These are phyloP conservation scores for Mastomys coucha DNA, from an alignment of 2,113 vertebrate species.

Conservation along the genomic window DNA sequence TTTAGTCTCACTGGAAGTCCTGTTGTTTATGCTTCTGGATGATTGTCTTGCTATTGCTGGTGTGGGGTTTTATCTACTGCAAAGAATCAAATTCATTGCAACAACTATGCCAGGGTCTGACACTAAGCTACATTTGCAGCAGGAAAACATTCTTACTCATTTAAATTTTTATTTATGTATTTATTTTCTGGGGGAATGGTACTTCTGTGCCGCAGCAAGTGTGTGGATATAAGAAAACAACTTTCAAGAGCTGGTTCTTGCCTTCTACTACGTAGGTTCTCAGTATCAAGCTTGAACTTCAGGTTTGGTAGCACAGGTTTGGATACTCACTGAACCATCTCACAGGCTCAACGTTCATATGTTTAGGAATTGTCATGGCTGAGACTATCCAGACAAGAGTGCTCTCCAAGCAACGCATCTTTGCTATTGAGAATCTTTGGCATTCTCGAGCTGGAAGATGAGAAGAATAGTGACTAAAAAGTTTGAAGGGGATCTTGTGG, in stretches of 20 bases:
- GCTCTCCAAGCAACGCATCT: fast-evolving
- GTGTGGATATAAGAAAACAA: not conserved
- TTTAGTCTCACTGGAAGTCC: not conserved
- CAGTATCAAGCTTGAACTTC: not conserved
- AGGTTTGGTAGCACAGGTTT: not conserved
- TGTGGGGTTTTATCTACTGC: not conserved
- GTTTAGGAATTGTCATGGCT: not conserved
- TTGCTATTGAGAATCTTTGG: not conserved
- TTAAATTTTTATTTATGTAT: not conserved
- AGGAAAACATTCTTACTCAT: not conserved
- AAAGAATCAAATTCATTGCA: not conserved
- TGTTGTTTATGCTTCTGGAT: not conserved
- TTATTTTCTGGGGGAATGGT: too few species aligned
- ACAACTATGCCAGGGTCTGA: too few species aligned
- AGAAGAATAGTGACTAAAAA: fast-evolving
- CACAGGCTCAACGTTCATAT: not conserved
- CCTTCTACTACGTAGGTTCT: not conserved
- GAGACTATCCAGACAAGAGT: not conserved
- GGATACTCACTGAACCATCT: not conserved
- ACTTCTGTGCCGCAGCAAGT: not conserved
- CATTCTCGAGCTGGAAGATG: not conserved
- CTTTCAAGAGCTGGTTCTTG: not conserved
- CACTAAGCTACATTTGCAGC: not conserved
- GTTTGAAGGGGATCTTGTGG: not conserved
- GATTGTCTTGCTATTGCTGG: not conserved